phyloP scores from a whole-genome alignment of 2,797 vertebrate genomes.

The Syngnathus acus region DNA sequence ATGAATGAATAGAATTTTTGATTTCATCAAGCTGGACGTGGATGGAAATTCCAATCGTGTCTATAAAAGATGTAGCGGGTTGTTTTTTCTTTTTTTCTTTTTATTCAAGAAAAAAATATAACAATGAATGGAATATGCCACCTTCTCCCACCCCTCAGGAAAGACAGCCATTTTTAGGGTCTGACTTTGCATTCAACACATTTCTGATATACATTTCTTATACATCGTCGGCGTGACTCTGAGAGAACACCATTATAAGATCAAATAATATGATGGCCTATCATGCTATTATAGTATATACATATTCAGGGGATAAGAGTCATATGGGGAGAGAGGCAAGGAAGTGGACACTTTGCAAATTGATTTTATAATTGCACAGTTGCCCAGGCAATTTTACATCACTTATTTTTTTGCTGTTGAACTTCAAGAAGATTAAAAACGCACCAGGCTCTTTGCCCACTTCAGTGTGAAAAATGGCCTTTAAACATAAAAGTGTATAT shows the following conservation, averaged over 20 bases:
- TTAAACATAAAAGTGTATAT: conserved; percentile 30
- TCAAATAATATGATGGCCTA: conserved; percentile 30
- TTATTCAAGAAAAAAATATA: background rate
- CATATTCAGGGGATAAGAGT: conserved; percentile 30
- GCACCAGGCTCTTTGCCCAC: background rate
- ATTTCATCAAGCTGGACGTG: background rate
- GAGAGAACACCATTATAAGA: conserved; percentile 29
- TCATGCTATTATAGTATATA: conserved; percentile 36
- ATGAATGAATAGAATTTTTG: background rate
- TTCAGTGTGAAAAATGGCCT: conserved; percentile 39
- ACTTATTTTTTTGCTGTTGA: conserved; percentile 24
- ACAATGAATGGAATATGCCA: background rate
- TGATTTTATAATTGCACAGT: conserved; percentile 48
- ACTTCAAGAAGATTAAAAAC: conserved; percentile 30
- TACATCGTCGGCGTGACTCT: conserved; percentile 19
- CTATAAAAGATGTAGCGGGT: no score
- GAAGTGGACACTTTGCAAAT: conserved; percentile 40
- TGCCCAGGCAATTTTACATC: conserved; percentile 34
- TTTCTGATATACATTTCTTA: conserved; percentile 28
- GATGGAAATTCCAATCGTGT: no score
- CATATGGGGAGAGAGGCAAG: conserved; percentile 16
- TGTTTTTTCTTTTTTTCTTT: background rate
- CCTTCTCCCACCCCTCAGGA: background rate
- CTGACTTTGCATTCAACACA: conserved; percentile 3
- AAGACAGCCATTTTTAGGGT: conserved; percentile 7